Percentiles rank a stretch among this genome's conserved stretches.
phyloP scores from a whole-genome alignment of 2,113 vertebrate species.

The Vidua macroura region DNA sequence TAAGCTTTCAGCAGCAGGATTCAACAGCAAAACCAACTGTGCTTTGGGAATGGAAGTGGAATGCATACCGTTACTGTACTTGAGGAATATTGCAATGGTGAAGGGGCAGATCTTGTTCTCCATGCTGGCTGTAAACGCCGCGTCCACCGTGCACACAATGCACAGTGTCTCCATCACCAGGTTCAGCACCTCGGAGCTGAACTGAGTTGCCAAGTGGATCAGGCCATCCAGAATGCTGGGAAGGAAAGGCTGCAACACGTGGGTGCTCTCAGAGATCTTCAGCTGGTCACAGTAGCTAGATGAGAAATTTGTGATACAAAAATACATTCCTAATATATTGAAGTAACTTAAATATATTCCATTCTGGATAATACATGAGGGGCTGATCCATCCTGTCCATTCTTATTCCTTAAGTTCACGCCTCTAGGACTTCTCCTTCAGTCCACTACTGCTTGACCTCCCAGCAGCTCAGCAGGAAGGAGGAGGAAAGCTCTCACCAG shows the following conservation, averaged over 20 bases:
- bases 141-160: conserved; percentile 93
- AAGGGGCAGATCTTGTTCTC: conserved; percentile 98
- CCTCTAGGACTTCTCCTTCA: not conserved
- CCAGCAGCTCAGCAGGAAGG: not conserved
- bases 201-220: conserved; percentile 93
- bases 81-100: conserved; percentile 96
- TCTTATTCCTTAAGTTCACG: not conserved
- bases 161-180: conserved; percentile 97
- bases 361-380: not conserved
- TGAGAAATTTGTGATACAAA: not conserved
- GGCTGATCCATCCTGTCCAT: not conserved
- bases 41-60: not conserved
- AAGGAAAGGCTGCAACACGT: conserved; percentile 93
- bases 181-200: conserved; percentile 95
- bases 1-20: not conserved
- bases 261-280: conserved; percentile 93
- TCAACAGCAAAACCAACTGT: not conserved
- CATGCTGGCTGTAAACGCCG: conserved; percentile 88
- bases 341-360: not conserved
- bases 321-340: not conserved
- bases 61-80: conserved; percentile 92
- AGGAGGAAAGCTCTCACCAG: not conserved
- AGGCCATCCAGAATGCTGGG: conserved; percentile 93
- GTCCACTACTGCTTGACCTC: not conserved
- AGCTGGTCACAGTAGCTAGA: conserved; percentile 95